Conservation (phyloP, 2,888 invertebrate genomes). For the Platypus cylindrus region DNA sequence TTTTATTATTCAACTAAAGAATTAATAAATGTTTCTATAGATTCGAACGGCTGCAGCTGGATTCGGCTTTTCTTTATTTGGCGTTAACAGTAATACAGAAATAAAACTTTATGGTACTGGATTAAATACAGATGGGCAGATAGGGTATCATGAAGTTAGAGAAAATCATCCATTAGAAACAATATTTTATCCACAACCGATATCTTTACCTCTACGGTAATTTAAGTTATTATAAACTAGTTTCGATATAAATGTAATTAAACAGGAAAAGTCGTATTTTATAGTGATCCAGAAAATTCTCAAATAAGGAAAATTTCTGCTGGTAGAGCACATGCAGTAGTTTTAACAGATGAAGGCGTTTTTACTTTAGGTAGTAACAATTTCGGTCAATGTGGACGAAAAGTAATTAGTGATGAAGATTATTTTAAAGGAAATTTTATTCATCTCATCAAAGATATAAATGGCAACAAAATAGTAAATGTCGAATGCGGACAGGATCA, state of each 20-base stretch:
- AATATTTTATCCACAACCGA: conserved; percentile 57
- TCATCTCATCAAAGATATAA: conserved; percentile 50
- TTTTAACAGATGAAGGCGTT: conserved; percentile 64
- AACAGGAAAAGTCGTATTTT: conserved; percentile 1
- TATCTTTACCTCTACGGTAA: conserved; percentile 47
- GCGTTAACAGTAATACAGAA: conserved; percentile 50
- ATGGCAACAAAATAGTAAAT: conserved; percentile 48
- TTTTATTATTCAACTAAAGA: conserved; percentile 1
- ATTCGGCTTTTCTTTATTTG: conserved; percentile 78
- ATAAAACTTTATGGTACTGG: conserved; percentile 76
- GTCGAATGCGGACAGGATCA: conserved; percentile 89
- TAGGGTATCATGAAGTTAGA: conserved; percentile 53
- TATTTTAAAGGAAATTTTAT: conserved; percentile 54
- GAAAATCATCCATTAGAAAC: conserved; percentile 51
- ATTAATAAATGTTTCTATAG: conserved; percentile 26
- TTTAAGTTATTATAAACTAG: background rate
- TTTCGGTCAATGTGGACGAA: conserved; percentile 87
- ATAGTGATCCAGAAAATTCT: conserved; percentile 40
- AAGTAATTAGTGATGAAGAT: conserved; percentile 61
- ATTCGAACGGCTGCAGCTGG: conserved; percentile 66
- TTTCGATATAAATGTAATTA: background rate
- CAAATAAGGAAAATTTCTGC: conserved; percentile 52
- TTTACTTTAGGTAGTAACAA: conserved; percentile 79
- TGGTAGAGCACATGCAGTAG: conserved; percentile 77
- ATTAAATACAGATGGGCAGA: conserved; percentile 84